A percentile compares a stretch with the other conserved stretches of the same genome.
Evolutionary conservation across 23 tunicate genomes (phyloP).

Genomic region (Oikopleura dioica): DNA sequence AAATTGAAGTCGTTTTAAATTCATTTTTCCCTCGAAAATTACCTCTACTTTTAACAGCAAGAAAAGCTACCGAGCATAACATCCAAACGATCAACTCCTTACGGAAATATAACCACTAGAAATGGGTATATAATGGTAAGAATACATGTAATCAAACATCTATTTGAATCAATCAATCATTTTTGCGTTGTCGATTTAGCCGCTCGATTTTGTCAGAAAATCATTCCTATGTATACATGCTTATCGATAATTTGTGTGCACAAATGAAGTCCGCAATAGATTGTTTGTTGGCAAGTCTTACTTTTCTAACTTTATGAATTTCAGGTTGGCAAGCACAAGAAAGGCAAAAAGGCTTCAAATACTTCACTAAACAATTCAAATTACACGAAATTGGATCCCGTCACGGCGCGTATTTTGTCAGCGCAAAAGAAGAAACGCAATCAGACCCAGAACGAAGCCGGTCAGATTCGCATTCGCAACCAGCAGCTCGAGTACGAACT

Average conservation of each 20-base stretch:
- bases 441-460: not conserved
- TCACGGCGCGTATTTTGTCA: conserved; percentile 5
- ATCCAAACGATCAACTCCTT: not conserved
- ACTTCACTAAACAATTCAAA: not conserved
- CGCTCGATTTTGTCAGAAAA: no score
- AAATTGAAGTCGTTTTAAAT: no score
- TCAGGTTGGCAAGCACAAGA: not conserved
- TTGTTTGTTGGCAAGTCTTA: no score
- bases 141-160: not conserved
- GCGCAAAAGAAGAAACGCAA: not conserved
- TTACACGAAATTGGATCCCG: not conserved
- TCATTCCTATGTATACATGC: no score
- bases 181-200: no score
- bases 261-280: no score
- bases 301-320: no score
- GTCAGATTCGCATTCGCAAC: not conserved
- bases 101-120: not conserved
- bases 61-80: no score
- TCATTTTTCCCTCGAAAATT: no score
- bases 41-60: no score
- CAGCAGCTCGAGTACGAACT: not conserved
- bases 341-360: not conserved
- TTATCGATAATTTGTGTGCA: no score
- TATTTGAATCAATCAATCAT: no score
- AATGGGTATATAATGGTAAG: conserved; percentile 12